These are phyloP conservation scores for Hapalemur alaotrensis DNA, from an alignment of 2,797 vertebrate genomes.

Conservation along the genomic window DNA sequence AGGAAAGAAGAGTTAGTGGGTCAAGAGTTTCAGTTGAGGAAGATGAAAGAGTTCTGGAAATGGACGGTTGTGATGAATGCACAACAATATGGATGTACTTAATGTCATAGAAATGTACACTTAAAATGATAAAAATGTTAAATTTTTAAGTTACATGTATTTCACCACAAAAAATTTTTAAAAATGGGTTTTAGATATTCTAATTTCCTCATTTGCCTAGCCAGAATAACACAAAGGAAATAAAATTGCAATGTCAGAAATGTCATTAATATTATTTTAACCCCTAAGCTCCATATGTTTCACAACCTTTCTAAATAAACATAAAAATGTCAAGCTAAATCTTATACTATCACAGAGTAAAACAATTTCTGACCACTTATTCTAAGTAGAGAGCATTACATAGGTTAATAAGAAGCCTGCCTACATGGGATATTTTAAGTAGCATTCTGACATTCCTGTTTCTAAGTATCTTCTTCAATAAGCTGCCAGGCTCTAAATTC, in stretches of 20 bases:
- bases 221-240: background rate
- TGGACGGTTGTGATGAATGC: background rate
- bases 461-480: background rate
- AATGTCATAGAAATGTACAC: background rate
- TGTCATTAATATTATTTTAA: slow-evolving; percentile 30
- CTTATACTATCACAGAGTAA: slow-evolving; percentile 21
- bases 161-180: background rate
- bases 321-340: background rate
- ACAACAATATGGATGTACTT: background rate
- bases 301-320: background rate
- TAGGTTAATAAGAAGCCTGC: background rate
- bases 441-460: background rate
- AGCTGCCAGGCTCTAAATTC: background rate
- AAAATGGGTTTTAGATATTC: background rate
- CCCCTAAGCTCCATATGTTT: background rate
- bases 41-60: background rate
- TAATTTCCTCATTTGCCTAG: slow-evolving; percentile 20
- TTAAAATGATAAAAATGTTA: background rate
- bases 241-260: background rate
- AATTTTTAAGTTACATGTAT: background rate
- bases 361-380: background rate
- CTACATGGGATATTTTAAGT: background rate
- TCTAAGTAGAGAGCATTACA: background rate
- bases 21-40: background rate
- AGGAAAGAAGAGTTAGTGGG: background rate